phyloP scores from a whole-genome alignment of 2,113 vertebrate species.

The Guaruba guarouba region DNA sequence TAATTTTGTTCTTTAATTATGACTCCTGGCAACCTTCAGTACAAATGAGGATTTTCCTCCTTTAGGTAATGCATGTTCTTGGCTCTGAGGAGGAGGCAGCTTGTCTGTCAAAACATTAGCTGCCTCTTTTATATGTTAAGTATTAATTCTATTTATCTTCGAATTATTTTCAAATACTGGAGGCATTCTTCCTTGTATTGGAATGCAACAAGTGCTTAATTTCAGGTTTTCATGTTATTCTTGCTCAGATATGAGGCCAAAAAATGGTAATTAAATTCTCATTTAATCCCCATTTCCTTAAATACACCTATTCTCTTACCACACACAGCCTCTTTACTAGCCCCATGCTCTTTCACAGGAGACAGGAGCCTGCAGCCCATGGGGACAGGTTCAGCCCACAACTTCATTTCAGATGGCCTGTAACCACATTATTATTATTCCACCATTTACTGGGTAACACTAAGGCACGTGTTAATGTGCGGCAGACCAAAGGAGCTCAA shows the following conservation, averaged over 20 bases:
- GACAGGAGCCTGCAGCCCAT: background rate
- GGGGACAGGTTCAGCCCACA: background rate
- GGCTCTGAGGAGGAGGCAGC: slow-evolving; percentile 37
- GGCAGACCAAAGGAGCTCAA: background rate
- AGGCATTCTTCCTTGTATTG: slow-evolving; percentile 61
- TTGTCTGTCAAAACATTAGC: slow-evolving; percentile 63
- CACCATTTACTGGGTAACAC: background rate
- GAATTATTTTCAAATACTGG: slow-evolving; percentile 67
- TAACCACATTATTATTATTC: background rate
- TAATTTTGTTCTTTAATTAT: slow-evolving; percentile 64
- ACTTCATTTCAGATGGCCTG: background rate
- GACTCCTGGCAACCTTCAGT: slow-evolving; percentile 54
- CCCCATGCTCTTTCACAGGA: background rate
- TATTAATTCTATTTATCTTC: slow-evolving; percentile 66
- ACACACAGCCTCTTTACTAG: slow-evolving; percentile 24
- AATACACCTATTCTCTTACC: slow-evolving; percentile 37
- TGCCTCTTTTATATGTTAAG: slow-evolving; percentile 58
- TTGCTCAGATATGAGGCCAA: slow-evolving; percentile 54
- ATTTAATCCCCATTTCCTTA: slow-evolving; percentile 58
- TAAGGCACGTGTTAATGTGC: background rate
- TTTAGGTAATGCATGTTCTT: slow-evolving; percentile 60
- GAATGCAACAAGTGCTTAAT: slow-evolving; percentile 50
- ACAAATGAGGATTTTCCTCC: slow-evolving; percentile 58
- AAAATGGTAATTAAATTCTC: slow-evolving; percentile 38
- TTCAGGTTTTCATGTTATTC: slow-evolving; percentile 52